A percentile compares a stretch with the other conserved stretches of the same genome.
These are phyloP conservation scores for Coenobita brevimanus DNA, from an alignment of 1,140 invertebrate species.

Conservation along the genomic window DNA sequence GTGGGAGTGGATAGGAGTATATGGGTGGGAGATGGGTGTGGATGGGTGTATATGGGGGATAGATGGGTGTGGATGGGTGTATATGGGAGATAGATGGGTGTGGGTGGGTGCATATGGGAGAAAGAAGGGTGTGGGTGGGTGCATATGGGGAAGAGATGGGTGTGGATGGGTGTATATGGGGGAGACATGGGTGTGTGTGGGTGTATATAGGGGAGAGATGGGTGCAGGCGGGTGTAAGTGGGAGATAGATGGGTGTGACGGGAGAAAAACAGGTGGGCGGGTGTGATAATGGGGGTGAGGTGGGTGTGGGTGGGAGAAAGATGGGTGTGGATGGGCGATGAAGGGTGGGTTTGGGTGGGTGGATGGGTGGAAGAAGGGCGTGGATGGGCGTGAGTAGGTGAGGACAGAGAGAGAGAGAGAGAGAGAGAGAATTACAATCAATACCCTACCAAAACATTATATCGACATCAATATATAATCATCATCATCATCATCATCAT, in stretches of 20 bases:
- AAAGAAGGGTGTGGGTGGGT: background rate
- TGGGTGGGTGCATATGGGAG: background rate
- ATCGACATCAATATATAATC: background rate
- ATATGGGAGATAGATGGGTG: background rate
- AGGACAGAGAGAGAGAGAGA: background rate
- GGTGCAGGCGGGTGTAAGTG: no score
- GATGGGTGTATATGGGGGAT: background rate
- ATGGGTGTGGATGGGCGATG: background rate
- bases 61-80: no score
- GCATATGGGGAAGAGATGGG: background rate
- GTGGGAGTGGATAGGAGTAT: background rate
- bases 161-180: no score
- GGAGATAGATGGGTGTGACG: no score
- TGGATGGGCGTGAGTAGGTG: background rate
- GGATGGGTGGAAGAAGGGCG: background rate
- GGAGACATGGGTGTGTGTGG: no score
- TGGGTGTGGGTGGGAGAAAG: background rate
- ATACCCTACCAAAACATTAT: background rate
- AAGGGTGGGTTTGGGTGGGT: background rate
- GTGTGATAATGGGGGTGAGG: no score
- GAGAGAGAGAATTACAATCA: background rate
- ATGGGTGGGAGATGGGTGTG: background rate
- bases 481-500: background rate
- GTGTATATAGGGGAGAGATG: no score
- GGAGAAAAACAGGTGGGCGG: no score